Conservation (phyloP, 2,888 invertebrate species). For the Pardosa pseudoannulata region DNA sequence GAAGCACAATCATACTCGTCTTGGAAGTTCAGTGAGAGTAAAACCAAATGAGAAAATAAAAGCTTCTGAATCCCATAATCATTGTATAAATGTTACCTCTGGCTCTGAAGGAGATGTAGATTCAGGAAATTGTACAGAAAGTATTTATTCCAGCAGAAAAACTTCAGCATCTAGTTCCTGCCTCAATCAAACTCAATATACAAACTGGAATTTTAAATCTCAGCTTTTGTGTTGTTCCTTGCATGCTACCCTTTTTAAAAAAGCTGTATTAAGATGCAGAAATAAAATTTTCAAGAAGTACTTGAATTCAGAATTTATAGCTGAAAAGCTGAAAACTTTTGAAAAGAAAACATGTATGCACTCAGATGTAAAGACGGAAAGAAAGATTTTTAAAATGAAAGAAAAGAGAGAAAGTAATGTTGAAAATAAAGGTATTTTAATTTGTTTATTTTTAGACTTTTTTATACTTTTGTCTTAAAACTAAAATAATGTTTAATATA, state of each 20-base stretch:
- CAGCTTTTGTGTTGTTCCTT: conserved; percentile 11
- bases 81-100: conserved; percentile 81
- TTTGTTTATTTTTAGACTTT: neutral
- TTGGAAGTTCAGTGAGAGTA: conserved; percentile 40
- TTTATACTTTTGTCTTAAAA: too few relatives aligned
- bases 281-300: neutral
- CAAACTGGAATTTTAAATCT: neutral
- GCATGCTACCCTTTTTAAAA: neutral
- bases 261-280: conserved; percentile 2
- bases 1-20: conserved; percentile 19
- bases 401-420: neutral
- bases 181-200: neutral
- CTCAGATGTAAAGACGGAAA: neutral
- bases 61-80: neutral
- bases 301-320: neutral
- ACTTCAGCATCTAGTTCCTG: neutral
- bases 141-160: neutral
- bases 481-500: too few relatives aligned
- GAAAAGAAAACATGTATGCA: neutral
- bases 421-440: neutral
- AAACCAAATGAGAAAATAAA: neutral
- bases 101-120: conserved; percentile 63
- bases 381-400: neutral
- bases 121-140: conserved; percentile 53
- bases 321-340: neutral